Base-by-base conservation (phyloP, 2,113 vertebrate species). In the Climacteris rufus region DNA sequence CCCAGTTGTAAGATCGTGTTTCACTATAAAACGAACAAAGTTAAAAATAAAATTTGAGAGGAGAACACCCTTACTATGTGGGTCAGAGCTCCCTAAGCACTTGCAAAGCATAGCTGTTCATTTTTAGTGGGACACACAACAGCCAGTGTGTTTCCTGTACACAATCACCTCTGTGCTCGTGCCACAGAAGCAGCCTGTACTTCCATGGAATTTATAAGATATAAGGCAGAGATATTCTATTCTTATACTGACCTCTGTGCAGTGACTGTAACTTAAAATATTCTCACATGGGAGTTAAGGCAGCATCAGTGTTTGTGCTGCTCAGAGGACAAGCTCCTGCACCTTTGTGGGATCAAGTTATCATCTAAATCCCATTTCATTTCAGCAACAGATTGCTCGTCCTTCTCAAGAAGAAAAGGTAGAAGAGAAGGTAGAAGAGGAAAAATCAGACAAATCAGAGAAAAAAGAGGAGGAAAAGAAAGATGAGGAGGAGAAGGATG, bases 391-490 rank as follows among this genome's bases (percentile, higher is more conserved):
- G 97, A 99, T 99, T 98, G 97, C 99, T 85, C 99, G 99, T 74
- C 99, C 99, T 90, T 99, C 99, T 83, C 99, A 99, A 98, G 99
- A 99, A 98, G 99, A 99, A 93, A 99, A 99, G 95, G 97, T 98
- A 81, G 98, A 99, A 97, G 99, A 99, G 70, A 99, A 99, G 89
- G 98, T 98, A 97, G 99, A 99, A 97, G 99, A 99, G 82, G 99
- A 99, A 57, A 99, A 99, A 97, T 92, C 97, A 33, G 99, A 99
- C 97, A 99, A 99, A 97, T 96, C 97, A 30, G 99, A 99, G 97
- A 99, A 99, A 98, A 99, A 99, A 98, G 99, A 99, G 96, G 99
- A 99, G 54, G 99, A 99, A 97, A 99, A 99, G 97, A 99, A 99
- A 98, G 99, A 99, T 94, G 99, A 99, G 98, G 99, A 99, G 96